A percentile compares a stretch with the other conserved stretches of the same genome.
Evolutionary conservation across 1,140 invertebrate genomes (phyloP).

Genomic region (Lysiphlebus fabarum): DNA sequence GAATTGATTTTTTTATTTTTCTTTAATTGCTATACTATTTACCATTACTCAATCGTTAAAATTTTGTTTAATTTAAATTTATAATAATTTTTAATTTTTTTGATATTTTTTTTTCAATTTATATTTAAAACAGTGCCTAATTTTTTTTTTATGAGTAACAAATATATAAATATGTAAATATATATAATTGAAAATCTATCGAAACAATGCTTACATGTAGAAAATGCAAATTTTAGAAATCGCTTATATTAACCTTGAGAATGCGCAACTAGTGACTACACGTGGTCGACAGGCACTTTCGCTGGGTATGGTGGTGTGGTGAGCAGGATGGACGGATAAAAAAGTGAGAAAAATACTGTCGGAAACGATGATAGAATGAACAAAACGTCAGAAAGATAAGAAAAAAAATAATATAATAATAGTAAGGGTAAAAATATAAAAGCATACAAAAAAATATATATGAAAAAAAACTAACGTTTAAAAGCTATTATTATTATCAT

Average conservation of each 20-base stretch:
- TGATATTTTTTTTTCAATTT: too few relatives aligned
- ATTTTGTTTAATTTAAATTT: too few relatives aligned
- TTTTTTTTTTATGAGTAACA: too few relatives aligned
- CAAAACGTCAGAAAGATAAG: not conserved
- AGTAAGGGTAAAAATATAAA: not conserved
- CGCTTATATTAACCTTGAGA: conserved; percentile 37
- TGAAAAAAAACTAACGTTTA: not conserved
- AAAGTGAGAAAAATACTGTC: not conserved
- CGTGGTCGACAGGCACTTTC: conserved; percentile 25
- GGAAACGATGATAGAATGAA: not conserved
- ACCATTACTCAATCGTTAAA: too few relatives aligned
- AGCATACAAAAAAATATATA: not conserved
- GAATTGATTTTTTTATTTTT: too few relatives aligned
- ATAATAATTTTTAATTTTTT: too few relatives aligned
- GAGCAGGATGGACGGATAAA: conserved; percentile 16
- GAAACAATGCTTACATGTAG: too few relatives aligned
- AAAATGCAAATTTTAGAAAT: conserved; percentile 7
- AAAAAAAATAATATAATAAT: conserved; percentile 6
- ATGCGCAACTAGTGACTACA: conserved; percentile 36
- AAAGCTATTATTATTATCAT: too few relatives aligned
- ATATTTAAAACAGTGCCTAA: too few relatives aligned
- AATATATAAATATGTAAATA: too few relatives aligned
- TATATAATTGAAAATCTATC: too few relatives aligned
- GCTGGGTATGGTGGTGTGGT: conserved; percentile 4
- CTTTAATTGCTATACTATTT: too few relatives aligned